Percentiles rank a stretch among this genome's conserved stretches.
Evolutionary conservation across 2,797 vertebrate genomes (phyloP).

Genomic region (Rhinophrynus dorsalis): DNA sequence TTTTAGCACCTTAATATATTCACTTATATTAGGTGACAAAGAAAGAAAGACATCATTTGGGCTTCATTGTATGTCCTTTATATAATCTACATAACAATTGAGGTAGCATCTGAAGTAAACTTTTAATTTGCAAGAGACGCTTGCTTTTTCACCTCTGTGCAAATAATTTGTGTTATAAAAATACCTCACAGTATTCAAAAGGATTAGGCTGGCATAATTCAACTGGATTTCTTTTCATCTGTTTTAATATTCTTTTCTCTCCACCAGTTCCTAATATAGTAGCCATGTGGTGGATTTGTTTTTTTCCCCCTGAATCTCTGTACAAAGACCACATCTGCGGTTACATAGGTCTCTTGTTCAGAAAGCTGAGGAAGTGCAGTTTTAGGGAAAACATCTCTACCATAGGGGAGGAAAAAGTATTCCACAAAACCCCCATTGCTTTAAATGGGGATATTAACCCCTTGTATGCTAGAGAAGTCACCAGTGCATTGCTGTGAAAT

Average conservation of each 20-base stretch:
- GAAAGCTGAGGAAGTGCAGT: no score
- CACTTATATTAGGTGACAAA: slow-evolving; percentile 30
- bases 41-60: slow-evolving; percentile 39
- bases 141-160: slow-evolving; percentile 64
- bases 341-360: no score
- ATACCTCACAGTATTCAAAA: slow-evolving; percentile 64
- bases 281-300: slow-evolving; percentile 30
- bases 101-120: slow-evolving; percentile 70
- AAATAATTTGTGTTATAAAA: slow-evolving; percentile 66
- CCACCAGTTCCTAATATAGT: slow-evolving; percentile 51
- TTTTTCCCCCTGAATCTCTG: slow-evolving; percentile 1
- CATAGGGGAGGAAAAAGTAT: no score
- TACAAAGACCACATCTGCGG: slow-evolving; percentile 53
- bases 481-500: no score
- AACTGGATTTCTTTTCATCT: slow-evolving; percentile 68
- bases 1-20: slow-evolving; percentile 41
- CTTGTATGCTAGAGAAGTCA: no score
- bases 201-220: slow-evolving; percentile 72
- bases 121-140: slow-evolving; percentile 68
- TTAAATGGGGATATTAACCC: no score
- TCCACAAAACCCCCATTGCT: no score
- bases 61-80: slow-evolving; percentile 24
- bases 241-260: slow-evolving; percentile 66
- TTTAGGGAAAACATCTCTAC: no score
- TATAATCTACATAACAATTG: slow-evolving; percentile 66